Base-by-base conservation (phyloP, 2,113 vertebrate species). In the Crotophaga sulcirostris region DNA sequence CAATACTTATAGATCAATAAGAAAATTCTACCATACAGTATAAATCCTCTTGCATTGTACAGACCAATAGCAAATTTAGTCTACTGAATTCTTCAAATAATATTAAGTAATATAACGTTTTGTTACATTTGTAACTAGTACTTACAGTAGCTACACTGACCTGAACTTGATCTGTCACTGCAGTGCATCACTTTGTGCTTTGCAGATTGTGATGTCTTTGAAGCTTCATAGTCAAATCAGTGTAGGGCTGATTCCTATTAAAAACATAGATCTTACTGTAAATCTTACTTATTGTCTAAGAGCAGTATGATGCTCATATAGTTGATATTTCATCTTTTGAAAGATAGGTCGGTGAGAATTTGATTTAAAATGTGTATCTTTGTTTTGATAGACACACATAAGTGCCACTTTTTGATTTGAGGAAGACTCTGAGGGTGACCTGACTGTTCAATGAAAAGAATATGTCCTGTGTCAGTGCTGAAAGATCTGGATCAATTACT, bases 331-430 rank as follows among this genome's bases (percentile, higher is more conserved):
- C 18, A 47, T 89, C 23, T 64, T 84, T 78, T 91, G 74, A 76
- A 83, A 91, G 58, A 60, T 21, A 68, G 12, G 42, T 45, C 63
- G 74, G 40, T 4, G 3, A 87, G 44, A 94, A 80, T 85, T 75
- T 3, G 1, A 36, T 89, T 76, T 73, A 87, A 87, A 70, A 64
- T 52, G 28, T 38, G 8, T 72, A 9, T 69, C 19, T 77, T 88
- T 64, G 11, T 88, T 96, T 73, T 82, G 58, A 68, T 28, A 75
- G 60, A 87, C 38, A 60, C 13, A 40, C 33, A 0, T 33, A 87
- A 72, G 17, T 82, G 62, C 60, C 40, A 40, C n/a, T 60, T 90
- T 33, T 21, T 87, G 77, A 96, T 94, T 89, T 91, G 89, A 82
- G 77, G 51, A 94, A 77, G 68, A 73, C 45, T 90, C 59, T 92